These are phyloP conservation scores for Tragelaphus scriptus DNA, from an alignment of 2,113 vertebrate species.

Conservation along the genomic window DNA sequence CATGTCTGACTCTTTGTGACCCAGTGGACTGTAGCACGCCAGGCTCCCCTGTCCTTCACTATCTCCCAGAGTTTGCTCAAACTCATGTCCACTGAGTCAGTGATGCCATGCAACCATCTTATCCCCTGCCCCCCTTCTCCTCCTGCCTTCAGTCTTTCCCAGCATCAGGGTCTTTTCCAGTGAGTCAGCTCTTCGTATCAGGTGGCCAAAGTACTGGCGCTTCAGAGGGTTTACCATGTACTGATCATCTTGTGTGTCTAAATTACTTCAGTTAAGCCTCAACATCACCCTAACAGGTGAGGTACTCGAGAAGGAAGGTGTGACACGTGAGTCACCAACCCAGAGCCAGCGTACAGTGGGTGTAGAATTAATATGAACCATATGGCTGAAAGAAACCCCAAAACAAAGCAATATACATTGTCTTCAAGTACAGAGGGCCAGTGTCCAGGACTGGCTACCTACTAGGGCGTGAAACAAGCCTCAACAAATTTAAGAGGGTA, in stretches of 20 bases:
- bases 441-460: background rate
- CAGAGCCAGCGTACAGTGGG: background rate
- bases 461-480: background rate
- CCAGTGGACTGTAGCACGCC: rapidly evolving
- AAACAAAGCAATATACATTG: background rate
- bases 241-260: background rate
- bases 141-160: background rate
- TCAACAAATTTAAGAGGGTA: background rate
- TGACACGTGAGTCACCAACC: background rate
- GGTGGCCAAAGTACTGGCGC: rapidly evolving
- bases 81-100: background rate
- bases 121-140: background rate
- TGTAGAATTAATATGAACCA: background rate
- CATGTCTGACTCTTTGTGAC: background rate
- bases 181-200: background rate
- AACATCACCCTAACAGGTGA: background rate
- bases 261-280: background rate
- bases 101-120: background rate
- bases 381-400: background rate
- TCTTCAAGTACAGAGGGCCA: background rate
- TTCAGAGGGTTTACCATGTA: background rate
- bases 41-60: background rate
- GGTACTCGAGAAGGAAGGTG: background rate
- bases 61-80: background rate
- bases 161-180: background rate